A percentile compares a stretch with the other conserved stretches of the same genome.
Evolutionary conservation across 2,888 invertebrate genomes (phyloP).

Genomic region (Hydroisotoma schaefferi): DNA sequence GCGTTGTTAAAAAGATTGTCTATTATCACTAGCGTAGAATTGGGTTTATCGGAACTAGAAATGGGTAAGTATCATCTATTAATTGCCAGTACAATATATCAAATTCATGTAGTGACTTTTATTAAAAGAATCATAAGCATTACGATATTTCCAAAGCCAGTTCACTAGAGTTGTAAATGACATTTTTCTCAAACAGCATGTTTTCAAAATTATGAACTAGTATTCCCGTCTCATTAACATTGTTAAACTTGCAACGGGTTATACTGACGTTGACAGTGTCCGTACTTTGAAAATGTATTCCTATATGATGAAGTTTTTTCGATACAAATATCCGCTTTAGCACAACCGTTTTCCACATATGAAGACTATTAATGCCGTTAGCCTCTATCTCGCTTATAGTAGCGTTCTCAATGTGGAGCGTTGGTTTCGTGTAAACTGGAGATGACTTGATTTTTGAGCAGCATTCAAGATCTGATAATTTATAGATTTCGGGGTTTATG

Average conservation of each 20-base stretch:
- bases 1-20: constrained; percentile 23
- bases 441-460: constrained; percentile 26
- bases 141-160: no score
- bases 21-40: constrained; percentile 18
- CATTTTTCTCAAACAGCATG: no score
- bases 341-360: constrained; percentile 31
- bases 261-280: constrained; percentile 3
- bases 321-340: no score
- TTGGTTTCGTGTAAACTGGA: constrained; percentile 15
- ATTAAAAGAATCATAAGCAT: no score
- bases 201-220: constrained; percentile 4
- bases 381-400: constrained; percentile 13
- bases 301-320: not conserved
- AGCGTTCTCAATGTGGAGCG: constrained; percentile 20
- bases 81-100: no score
- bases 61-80: not conserved
- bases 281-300: constrained; percentile 8
- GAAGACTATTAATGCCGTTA: constrained; percentile 15
- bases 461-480: constrained; percentile 15
- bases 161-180: constrained; percentile 21
- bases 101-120: no score
- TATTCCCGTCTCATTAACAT: not conserved
- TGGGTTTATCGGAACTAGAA: constrained; percentile 2
- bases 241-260: not conserved
- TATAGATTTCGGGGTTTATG: not conserved